Conservation (phyloP, 2,888 invertebrate species). For the Micoletzkya japonica region DNA sequence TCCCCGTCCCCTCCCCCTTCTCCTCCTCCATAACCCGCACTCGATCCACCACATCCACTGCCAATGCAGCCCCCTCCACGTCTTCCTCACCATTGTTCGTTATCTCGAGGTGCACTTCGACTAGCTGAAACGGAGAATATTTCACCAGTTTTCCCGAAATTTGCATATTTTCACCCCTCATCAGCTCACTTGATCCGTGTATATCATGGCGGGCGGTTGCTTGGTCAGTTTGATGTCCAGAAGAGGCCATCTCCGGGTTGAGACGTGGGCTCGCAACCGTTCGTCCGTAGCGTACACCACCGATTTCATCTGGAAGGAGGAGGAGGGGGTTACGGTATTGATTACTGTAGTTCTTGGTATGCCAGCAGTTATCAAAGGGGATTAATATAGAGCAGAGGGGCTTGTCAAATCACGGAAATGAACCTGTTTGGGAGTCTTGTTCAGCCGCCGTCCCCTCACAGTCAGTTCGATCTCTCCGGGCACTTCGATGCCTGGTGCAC, state of each 20-base stretch:
- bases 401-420: neutral
- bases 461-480: conserved; percentile 32
- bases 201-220: neutral
- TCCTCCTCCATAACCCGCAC: conserved; percentile 27
- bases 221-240: conserved; percentile 40
- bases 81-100: conserved; percentile 44
- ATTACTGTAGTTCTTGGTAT: neutral
- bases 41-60: conserved; percentile 43
- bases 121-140: conserved; percentile 10
- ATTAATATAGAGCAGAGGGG: neutral
- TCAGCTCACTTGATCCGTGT: conserved; percentile 20
- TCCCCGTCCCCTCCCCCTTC: neutral
- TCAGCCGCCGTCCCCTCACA: conserved; percentile 42
- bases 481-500: conserved; percentile 19
- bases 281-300: conserved; percentile 41
- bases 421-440: conserved; percentile 43
- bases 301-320: conserved; percentile 37
- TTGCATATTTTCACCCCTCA: neutral
- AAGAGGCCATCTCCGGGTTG: conserved; percentile 46
- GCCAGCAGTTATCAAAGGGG: neutral
- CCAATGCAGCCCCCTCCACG: conserved; percentile 35
- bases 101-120: conserved; percentile 1
- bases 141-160: neutral
- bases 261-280: conserved; percentile 42
- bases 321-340: neutral